These are phyloP conservation scores for Pangasius sanitwongsei DNA, from an alignment of 2,797 vertebrate species.

Conservation along the genomic window DNA sequence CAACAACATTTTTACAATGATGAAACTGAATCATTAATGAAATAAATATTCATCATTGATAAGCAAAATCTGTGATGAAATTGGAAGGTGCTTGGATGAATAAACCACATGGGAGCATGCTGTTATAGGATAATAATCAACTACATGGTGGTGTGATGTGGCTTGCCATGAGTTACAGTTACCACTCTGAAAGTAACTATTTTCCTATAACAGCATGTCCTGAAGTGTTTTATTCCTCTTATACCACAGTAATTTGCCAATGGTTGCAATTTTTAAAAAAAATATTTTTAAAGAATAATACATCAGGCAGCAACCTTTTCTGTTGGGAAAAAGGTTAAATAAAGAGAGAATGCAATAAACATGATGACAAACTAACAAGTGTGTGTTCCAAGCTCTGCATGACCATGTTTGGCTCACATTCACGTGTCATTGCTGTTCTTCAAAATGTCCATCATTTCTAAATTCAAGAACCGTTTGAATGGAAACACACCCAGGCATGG, in stretches of 20 bases:
- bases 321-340: background rate
- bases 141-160: background rate
- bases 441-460: background rate
- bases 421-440: background rate
- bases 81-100: background rate
- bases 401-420: background rate
- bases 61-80: background rate
- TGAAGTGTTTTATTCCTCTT: background rate
- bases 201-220: background rate
- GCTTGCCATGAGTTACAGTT: background rate
- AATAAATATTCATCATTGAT: background rate
- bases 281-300: background rate
- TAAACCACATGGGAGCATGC: background rate
- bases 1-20: background rate
- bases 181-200: background rate
- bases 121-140: background rate
- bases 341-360: background rate
- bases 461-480: background rate
- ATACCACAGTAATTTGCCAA: background rate
- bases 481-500: constrained; percentile 14
- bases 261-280: no score
- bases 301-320: background rate
- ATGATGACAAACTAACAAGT: background rate
- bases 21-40: background rate
- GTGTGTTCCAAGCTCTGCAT: background rate